Base-by-base conservation (phyloP, 1,140 invertebrate species). In the Polypedilum vanderplanki region DNA sequence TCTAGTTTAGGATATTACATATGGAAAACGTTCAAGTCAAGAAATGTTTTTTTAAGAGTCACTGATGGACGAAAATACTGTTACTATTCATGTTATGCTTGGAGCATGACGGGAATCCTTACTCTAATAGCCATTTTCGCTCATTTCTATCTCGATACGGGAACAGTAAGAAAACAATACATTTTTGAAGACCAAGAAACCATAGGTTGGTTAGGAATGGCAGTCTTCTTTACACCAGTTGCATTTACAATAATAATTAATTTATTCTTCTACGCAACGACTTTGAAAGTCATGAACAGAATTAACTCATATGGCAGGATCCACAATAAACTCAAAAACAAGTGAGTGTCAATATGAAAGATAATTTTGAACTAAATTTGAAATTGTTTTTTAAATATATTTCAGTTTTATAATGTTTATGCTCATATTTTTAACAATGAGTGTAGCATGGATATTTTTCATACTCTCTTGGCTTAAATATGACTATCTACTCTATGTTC, bases 11-110 rank as follows among this genome's bases (percentile, higher is more conserved):
- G 91, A 65, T 94, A 91, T 81, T 93, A 93, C 79, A 90, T 94
- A 67, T 94, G 92, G 92, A 92, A 90, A 80, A 93, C 90, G 0
- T 93, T 93, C 78, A 88, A 91, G 75, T 93, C 92, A 20, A 84
- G 91, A 33, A 94, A 93, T 80, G 91, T 93, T 15, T 94, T 93
- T 79, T 81, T 94, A 7, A 84, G 92, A 73, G 90, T 93, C 70
- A 93, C 92, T 0, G 92, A 93, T 82, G 90, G 91, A 1, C 86
- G 87, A 75, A 93, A 93, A 83, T 94, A 93, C 80, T 93, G 92
- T 79, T 93, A 93, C 78, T 94, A 94, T 79, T 93, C 91, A 0
- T 85, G 85, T 20, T 93, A 92, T 78, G 90, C 91, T 0, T 93
- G 92, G 90, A 86, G 87, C n/a, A 86, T 87, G 75, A 93, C 92